These are phyloP conservation scores for Agonopterix arenella DNA, from an alignment of 2,888 invertebrate genomes.

Conservation along the genomic window DNA sequence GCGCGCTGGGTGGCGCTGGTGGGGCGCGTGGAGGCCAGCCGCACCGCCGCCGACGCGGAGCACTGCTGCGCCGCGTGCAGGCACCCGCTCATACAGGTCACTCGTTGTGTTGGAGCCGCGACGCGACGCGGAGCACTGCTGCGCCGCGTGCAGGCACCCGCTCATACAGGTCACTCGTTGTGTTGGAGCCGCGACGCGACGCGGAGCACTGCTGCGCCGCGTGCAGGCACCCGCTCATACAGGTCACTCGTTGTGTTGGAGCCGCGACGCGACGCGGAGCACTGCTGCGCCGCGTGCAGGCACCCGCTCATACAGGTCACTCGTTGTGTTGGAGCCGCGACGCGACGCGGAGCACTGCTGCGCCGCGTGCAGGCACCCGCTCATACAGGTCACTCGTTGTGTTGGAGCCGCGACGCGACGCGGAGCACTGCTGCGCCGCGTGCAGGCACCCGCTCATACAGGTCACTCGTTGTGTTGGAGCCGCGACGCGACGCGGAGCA, in stretches of 20 bases:
- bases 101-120: conserved; percentile 6
- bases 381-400: conserved; percentile 40
- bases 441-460: conserved; percentile 28
- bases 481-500: too few species aligned
- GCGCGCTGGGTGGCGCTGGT: conserved; percentile 50
- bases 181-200: conserved; percentile 9
- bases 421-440: too few species aligned
- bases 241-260: conserved; percentile 26
- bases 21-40: conserved; percentile 35
- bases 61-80: conserved; percentile 38
- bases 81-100: conserved; percentile 49
- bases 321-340: conserved; percentile 7
- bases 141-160: conserved; percentile 39
- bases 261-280: conserved; percentile 9
- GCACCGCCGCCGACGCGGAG: conserved; percentile 25
- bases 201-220: conserved; percentile 26
- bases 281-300: conserved; percentile 37
- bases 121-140: conserved; percentile 15
- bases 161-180: conserved; percentile 41
- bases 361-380: conserved; percentile 1
- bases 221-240: conserved; percentile 43
- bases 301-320: conserved; percentile 49
- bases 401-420: too few species aligned
- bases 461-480: conserved; percentile 21
- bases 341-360: too few species aligned